These are phyloP conservation scores for Drymonia ruficornis DNA, from an alignment of 2,888 invertebrate species.

Conservation along the genomic window DNA sequence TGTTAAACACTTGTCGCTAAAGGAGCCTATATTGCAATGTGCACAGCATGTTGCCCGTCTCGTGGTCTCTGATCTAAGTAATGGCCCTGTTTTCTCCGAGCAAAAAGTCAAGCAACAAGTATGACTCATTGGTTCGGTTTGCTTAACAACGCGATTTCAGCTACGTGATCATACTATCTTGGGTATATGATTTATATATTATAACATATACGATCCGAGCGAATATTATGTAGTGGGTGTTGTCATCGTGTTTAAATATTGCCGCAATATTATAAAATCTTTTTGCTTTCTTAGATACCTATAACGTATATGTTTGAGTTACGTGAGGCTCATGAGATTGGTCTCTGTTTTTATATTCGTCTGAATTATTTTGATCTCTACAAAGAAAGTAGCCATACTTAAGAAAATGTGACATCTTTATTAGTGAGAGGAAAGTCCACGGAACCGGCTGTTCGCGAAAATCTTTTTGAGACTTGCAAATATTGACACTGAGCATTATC, in stretches of 20 bases:
- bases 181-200: conserved; percentile 37
- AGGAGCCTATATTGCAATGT: conserved; percentile 32
- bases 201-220: conserved; percentile 26
- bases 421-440: conserved; percentile 18
- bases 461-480: conserved; percentile 50
- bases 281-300: conserved; percentile 16
- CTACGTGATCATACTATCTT: conserved; percentile 40
- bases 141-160: conserved; percentile 38
- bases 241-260: conserved; percentile 24
- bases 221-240: conserved; percentile 27
- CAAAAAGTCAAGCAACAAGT: conserved; percentile 54
- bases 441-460: conserved; percentile 16
- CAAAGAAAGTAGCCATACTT: conserved; percentile 27
- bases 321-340: not conserved
- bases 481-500: conserved; percentile 56
- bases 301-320: conserved; percentile 1
- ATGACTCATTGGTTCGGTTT: conserved; percentile 51
- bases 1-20: conserved; percentile 21
- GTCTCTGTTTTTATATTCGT: not conserved
- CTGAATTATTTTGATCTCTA: conserved; percentile 23
- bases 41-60: conserved; percentile 25
- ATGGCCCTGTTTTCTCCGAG: conserved; percentile 44
- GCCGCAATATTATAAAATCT: conserved; percentile 24
- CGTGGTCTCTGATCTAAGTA: conserved; percentile 33
- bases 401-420: conserved; percentile 17